Evolutionary conservation across 1,140 invertebrate species (phyloP).

Genomic region (Trissolcus basalis): DNA sequence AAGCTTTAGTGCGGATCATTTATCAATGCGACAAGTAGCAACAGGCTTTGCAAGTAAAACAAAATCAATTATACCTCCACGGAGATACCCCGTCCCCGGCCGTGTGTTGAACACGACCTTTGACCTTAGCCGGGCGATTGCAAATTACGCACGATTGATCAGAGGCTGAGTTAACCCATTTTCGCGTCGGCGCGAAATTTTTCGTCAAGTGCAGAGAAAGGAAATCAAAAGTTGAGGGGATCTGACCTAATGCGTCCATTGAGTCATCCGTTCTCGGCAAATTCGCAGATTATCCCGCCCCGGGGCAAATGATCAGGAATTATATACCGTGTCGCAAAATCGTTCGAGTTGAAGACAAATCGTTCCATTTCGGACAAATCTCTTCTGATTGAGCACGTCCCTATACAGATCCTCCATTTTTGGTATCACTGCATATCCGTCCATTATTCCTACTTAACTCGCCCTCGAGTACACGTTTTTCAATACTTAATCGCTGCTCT

Average conservation of each 20-base stretch:
- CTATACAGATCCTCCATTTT: slow-evolving; percentile 34
- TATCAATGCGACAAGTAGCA: slow-evolving; percentile 46
- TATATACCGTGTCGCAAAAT: slow-evolving; percentile 22
- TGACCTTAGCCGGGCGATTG: too few relatives aligned
- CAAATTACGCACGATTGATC: too few relatives aligned
- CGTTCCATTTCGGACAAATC: slow-evolving; percentile 41
- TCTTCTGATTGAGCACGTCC: slow-evolving; percentile 32
- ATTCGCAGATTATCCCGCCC: slow-evolving; percentile 37
- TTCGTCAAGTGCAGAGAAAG: slow-evolving; percentile 16
- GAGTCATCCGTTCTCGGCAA: slow-evolving; percentile 47
- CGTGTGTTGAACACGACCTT: too few relatives aligned
- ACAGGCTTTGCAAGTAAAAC: slow-evolving; percentile 41
- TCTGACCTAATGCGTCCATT: slow-evolving; percentile 29
- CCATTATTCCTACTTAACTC: slow-evolving; percentile 23
- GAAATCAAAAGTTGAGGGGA: slow-evolving; percentile 35
- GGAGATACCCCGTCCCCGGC: too few relatives aligned
- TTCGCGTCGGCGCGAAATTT: background rate
- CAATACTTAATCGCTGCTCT: too few relatives aligned
- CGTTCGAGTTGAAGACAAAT: slow-evolving; percentile 41
- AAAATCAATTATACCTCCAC: slow-evolving; percentile 42
- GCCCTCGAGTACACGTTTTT: slow-evolving; percentile 1
- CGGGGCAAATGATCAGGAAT: slow-evolving; percentile 43
- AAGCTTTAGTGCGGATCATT: slow-evolving; percentile 34
- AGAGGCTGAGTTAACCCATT: background rate
- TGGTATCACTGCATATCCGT: slow-evolving; percentile 14